A percentile compares a stretch with the other conserved stretches of the same genome.
Conservation (phyloP, 2,888 invertebrate species). For the Drosophila subsilvestris region DNA sequence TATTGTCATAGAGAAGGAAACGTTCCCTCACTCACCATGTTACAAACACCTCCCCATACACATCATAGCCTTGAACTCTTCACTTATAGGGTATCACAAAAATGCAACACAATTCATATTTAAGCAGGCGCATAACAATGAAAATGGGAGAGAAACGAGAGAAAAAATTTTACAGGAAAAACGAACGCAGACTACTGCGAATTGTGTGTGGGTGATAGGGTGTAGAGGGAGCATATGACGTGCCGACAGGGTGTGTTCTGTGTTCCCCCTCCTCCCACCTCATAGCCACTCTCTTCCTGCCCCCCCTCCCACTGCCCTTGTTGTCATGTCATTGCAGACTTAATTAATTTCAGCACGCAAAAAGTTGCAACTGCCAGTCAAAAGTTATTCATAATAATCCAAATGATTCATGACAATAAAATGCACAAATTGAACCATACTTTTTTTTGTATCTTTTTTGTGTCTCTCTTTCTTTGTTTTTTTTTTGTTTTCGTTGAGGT, state of each 20-base stretch:
- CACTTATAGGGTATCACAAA: neutral
- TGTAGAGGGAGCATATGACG: constrained; percentile 52
- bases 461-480: neutral
- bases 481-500: constrained; percentile 16
- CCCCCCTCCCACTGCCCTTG: neutral
- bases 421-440: constrained; percentile 55
- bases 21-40: neutral
- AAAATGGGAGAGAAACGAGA: constrained; percentile 3
- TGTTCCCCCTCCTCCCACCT: neutral
- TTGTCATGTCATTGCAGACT: constrained; percentile 49
- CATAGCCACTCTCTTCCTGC: neutral
- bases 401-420: constrained; percentile 72
- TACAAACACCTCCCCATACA: neutral
- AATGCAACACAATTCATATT: constrained; percentile 45
- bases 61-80: neutral
- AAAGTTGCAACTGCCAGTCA: constrained; percentile 55
- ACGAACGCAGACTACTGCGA: constrained; percentile 31
- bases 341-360: constrained; percentile 76
- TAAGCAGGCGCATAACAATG: constrained; percentile 27
- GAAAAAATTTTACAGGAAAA: constrained; percentile 7
- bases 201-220: constrained; percentile 22
- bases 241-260: constrained; percentile 52
- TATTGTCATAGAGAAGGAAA: no score
- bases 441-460: constrained; percentile 7
- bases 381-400: constrained; percentile 54